These are phyloP conservation scores for Camponotus fellah DNA, from an alignment of 2,888 invertebrate genomes.

Conservation along the genomic window DNA sequence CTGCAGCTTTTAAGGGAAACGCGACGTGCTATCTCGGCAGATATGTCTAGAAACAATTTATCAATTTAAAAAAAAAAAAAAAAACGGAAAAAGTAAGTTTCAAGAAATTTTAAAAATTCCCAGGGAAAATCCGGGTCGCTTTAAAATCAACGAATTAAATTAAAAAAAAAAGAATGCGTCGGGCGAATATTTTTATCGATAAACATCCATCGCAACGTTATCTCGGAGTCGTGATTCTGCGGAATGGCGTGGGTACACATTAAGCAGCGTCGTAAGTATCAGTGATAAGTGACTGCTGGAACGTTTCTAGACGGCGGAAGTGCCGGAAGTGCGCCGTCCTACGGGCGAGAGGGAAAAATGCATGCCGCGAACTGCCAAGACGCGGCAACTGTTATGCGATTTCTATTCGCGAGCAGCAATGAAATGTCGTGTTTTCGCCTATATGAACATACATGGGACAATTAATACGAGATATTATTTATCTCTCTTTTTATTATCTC, in stretches of 20 bases:
- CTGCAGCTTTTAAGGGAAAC: background rate
- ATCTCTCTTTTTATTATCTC: background rate
- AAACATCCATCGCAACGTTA: constrained; percentile 27
- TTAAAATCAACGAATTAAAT: background rate
- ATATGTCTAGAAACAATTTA: background rate
- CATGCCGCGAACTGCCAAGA: constrained; percentile 44
- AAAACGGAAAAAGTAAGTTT: background rate
- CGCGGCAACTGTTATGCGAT: constrained; percentile 15
- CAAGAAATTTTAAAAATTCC: background rate
- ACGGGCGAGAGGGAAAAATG: constrained; percentile 45
- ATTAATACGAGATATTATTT: constrained; percentile 14
- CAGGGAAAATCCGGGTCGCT: background rate
- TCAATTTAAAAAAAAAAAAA: background rate
- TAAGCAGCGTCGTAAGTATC: constrained; percentile 44
- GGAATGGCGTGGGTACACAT: constrained; percentile 24
- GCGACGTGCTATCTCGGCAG: background rate
- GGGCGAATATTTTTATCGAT: background rate
- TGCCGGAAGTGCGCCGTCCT: constrained; percentile 26
- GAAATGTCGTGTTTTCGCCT: constrained; percentile 24
- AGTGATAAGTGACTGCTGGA: constrained; percentile 46
- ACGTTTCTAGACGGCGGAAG: constrained; percentile 31
- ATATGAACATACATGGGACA: background rate
- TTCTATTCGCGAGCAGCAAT: background rate
- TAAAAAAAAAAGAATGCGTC: background rate
- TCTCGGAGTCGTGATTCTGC: constrained; percentile 33